Conservation (phyloP, 2,113 vertebrate species). For the Apteryx mantelli region DNA sequence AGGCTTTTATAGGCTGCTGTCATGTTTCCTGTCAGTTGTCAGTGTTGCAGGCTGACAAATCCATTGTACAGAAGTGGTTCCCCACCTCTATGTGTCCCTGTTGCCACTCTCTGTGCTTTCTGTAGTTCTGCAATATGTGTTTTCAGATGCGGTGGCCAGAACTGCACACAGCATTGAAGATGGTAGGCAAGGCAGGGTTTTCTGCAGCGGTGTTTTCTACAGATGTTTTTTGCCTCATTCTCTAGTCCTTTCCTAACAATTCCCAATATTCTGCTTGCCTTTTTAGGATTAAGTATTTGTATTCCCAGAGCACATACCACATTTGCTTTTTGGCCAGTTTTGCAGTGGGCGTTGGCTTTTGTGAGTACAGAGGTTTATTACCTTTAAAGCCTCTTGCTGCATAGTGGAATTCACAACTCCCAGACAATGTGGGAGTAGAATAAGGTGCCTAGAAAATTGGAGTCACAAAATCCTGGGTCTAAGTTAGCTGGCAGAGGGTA, state of each 20-base stretch:
- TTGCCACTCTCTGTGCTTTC: not conserved
- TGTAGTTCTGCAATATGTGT: not conserved
- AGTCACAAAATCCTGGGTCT: not conserved
- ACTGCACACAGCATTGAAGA: not conserved
- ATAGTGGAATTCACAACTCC: not conserved
- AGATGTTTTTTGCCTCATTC: not conserved
- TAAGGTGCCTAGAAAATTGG: not conserved
- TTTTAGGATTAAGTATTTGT: not conserved
- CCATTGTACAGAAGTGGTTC: not conserved
- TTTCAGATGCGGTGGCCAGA: not conserved
- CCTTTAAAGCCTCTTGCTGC: not conserved
- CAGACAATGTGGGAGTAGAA: not conserved
- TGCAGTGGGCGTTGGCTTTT: not conserved
- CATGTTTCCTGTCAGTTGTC: not conserved
- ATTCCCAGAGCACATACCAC: not conserved
- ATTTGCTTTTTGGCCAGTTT: not conserved
- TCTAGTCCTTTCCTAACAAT: not conserved
- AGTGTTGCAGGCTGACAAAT: not conserved
- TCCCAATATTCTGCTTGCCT: not conserved
- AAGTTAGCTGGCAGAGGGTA: not conserved
- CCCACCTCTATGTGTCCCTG: not conserved
- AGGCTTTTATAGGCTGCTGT: not conserved
- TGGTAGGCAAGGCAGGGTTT: not conserved
- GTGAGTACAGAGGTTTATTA: not conserved
- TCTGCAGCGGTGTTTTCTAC: rapidly evolving